phyloP scores from a whole-genome alignment of 2,113 vertebrate genomes.

The Dinomys branickii region DNA sequence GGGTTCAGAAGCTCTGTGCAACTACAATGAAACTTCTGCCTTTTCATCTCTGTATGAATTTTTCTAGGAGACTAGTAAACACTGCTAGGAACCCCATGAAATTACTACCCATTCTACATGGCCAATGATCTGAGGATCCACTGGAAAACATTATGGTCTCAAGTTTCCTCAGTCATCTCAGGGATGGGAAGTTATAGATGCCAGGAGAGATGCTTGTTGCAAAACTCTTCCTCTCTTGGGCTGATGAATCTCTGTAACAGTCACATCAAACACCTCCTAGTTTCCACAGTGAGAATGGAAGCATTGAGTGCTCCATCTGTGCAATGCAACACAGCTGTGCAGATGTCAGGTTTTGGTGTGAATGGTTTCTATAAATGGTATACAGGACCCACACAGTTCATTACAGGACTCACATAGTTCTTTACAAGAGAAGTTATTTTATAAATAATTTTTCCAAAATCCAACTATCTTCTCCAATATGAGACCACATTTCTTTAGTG shows the following conservation, averaged over 20 bases:
- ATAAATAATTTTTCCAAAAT: neutral
- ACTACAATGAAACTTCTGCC: neutral
- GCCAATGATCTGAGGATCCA: neutral
- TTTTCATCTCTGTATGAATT: neutral
- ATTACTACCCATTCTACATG: neutral
- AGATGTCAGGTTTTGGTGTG: neutral
- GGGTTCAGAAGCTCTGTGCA: neutral
- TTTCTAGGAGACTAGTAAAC: neutral
- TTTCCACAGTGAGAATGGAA: accelerated
- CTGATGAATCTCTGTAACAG: no score
- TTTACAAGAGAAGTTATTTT: neutral
- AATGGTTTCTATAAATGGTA: neutral
- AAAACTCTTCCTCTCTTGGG: no score
- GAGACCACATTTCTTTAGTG: neutral
- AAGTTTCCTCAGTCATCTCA: no score
- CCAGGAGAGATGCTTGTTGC: neutral
- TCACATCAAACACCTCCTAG: accelerated
- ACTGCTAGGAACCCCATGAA: neutral
- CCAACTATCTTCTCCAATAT: neutral
- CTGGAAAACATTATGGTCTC: no score
- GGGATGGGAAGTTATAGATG: neutral
- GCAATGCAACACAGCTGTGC: neutral
- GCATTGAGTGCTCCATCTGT: no score
- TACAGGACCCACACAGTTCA: neutral
- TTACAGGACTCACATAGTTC: neutral